Evolutionary conservation across 2,797 vertebrate genomes (phyloP).

Genomic region (Hyperoplus immaculatus): DNA sequence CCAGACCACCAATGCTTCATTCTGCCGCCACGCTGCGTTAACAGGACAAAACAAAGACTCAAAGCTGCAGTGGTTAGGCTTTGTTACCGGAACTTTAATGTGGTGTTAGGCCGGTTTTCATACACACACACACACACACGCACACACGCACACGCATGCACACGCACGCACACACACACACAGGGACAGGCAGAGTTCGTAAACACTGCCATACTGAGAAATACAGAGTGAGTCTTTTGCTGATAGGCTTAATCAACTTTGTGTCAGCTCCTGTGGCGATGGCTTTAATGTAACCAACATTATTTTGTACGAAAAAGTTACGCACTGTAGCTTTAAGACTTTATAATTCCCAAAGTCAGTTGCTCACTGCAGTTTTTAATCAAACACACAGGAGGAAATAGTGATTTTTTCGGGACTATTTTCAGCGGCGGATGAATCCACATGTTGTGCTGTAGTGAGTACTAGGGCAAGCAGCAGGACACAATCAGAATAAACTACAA

Average conservation of each 20-base stretch:
- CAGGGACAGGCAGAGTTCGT: no score
- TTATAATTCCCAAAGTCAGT: no score
- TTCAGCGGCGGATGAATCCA: background rate
- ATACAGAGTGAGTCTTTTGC: no score
- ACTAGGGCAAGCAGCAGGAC: background rate
- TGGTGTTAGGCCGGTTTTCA: constrained; percentile 22
- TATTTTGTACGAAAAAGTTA: no score
- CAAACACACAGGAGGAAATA: background rate
- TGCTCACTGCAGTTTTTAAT: background rate
- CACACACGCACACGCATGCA: no score
- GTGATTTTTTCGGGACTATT: background rate
- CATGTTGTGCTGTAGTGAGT: no score
- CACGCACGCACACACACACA: no score
- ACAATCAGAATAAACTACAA: background rate
- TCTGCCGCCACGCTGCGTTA: constrained; percentile 87
- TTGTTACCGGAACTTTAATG: constrained; percentile 72
- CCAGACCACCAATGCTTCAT: constrained; percentile 73
- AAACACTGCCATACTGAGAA: no score
- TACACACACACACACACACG: background rate
- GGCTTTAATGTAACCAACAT: no score
- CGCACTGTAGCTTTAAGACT: no score
- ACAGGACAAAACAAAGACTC: constrained; percentile 86
- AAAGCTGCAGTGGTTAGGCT: constrained; percentile 88
- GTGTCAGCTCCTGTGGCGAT: no score
- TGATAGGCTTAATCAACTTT: no score